These are phyloP conservation scores for Ptychobarbus kaznakovi DNA, from an alignment of 2,797 vertebrate genomes.

Conservation along the genomic window DNA sequence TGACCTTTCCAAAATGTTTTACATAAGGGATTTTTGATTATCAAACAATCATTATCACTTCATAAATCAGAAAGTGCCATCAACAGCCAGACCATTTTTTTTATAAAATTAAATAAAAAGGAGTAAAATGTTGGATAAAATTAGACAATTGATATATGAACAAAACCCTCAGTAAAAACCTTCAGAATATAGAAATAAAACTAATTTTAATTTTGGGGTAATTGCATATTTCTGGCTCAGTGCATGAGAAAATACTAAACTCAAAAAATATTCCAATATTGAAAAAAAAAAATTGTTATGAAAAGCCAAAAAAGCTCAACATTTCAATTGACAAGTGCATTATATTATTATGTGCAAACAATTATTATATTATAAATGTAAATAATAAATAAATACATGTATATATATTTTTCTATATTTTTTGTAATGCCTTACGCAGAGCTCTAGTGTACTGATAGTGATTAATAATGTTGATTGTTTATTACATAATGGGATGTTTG, in stretches of 20 bases:
- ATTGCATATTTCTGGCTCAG: not conserved
- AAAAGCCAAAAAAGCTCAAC: no score
- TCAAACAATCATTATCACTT: not conserved
- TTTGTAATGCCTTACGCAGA: not conserved
- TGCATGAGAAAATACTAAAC: not conserved
- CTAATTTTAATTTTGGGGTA: not conserved
- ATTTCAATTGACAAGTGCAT: not conserved
- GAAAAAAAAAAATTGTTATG: no score
- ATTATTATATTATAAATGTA: no score
- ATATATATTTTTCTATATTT: not conserved
- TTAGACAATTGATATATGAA: not conserved
- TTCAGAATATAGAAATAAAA: not conserved
- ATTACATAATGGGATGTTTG: not conserved
- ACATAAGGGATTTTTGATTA: not conserved
- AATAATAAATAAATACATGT: not conserved
- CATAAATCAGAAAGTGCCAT: not conserved
- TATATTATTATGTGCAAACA: no score
- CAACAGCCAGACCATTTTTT: no score
- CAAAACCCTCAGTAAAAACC: not conserved
- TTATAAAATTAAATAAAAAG: no score
- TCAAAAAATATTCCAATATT: not conserved
- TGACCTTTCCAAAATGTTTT: not conserved
- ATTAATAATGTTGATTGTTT: not conserved
- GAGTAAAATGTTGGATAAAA: not conserved
- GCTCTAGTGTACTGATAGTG: not conserved